A percentile compares a stretch with the other conserved stretches of the same genome.
phyloP scores from a whole-genome alignment of 2,797 vertebrate species.

The Acipenser oxyrinchus region DNA sequence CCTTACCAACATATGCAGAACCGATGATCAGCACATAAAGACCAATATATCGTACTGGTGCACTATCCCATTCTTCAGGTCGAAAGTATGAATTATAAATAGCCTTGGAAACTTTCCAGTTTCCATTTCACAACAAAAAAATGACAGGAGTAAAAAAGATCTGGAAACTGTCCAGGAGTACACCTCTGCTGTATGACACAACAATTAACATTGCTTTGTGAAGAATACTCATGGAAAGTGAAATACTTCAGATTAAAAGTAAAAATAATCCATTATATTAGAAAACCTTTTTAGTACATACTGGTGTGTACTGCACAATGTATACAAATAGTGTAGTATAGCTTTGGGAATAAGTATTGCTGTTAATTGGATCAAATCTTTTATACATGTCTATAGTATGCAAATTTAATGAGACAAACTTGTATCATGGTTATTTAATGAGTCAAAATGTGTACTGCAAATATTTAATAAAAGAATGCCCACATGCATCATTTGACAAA shows the following conservation, averaged over 20 bases:
- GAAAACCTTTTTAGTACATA: too few relatives aligned
- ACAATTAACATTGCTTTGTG: too few relatives aligned
- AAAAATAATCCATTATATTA: too few relatives aligned
- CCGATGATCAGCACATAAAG: slow-evolving; percentile 35
- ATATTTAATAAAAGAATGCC: neutral
- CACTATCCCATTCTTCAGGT: slow-evolving; percentile 33
- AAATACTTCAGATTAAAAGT: too few relatives aligned
- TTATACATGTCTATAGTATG: neutral
- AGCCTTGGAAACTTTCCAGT: slow-evolving; percentile 43
- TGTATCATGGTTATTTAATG: slow-evolving; percentile 2
- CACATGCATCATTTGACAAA: slow-evolving; percentile 20
- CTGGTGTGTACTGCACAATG: too few relatives aligned
- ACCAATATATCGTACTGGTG: slow-evolving; percentile 27
- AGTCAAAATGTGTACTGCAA: neutral
- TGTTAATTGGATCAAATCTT: neutral
- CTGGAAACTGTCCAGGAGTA: neutral
- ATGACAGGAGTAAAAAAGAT: neutral
- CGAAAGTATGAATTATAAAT: slow-evolving; percentile 59
- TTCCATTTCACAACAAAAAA: slow-evolving; percentile 26
- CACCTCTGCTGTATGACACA: too few relatives aligned
- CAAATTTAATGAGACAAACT: neutral
- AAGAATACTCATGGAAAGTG: too few relatives aligned
- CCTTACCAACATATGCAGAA: slow-evolving; percentile 23
- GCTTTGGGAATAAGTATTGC: neutral
- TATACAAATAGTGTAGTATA: neutral